Evolutionary conservation across 2,888 invertebrate species (phyloP), one percentile per base, ranked within the genome.

Genomic region (Biston betularia): DNA sequence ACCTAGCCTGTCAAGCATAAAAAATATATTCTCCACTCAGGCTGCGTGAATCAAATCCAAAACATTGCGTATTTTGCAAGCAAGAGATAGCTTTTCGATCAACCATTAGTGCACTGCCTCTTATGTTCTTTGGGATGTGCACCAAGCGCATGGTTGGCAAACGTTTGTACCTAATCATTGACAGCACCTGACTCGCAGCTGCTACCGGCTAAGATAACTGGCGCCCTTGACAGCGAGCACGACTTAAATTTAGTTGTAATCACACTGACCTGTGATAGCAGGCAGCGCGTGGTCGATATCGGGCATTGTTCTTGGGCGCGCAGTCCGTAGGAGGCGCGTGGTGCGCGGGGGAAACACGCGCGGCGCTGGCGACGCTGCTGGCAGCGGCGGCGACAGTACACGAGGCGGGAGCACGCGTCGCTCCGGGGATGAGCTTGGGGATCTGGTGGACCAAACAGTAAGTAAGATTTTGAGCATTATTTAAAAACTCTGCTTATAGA

Each of bases 401-500:
- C 92, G 84, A 15, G 89, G 78, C 1, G 87, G 83, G 56, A 93
- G 70, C 65, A 87, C 90, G 9, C 90, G 85, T 14, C 91, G 86
- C 76, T 90, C 90, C 8, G 90, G 90, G 0, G 90, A 92, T 9
- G 90, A 92, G 75, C 91, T 90, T 35, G 88, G 89, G 7, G 95
- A 95, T 86, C 95, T 95, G 69, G 5, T 1, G 15, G 24, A 9
- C 24, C 6, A 11, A n/a, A n/a, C n/a, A 15, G 10, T 38, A 38
- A 52, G 11, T 24, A 24, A 24, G 1, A 24, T 24, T 24, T 24
- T 24, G 24, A 24, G 24, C 24, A 1, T 24, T 24, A 24, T 24
- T 24, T 24, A 24, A 24, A 24, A 24, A 40, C 40, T 40, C 40
- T 40, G 40, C 40, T 24, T 11, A 9, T 44, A 44, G 44, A 0